Evolutionary conservation across 2,888 invertebrate species (phyloP), one percentile per base, ranked within the genome.

Genomic region (Platerodrilus igneus): DNA sequence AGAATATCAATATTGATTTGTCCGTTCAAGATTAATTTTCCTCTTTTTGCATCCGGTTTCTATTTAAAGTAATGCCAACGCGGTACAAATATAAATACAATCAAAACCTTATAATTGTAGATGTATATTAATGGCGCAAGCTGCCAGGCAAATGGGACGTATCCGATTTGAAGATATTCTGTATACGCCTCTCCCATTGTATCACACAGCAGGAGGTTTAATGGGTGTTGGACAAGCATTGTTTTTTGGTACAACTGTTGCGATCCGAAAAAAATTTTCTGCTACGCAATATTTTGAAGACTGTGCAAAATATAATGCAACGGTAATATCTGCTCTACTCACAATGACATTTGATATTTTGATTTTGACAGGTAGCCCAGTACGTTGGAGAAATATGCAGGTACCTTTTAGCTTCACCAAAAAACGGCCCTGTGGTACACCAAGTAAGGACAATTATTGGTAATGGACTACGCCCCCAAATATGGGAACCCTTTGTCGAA

Each of bases 241-340:
- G 20, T 69, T 82, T 35, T 80, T 75, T 69, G 95, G 95, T 27
- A 76, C 81, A 20, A 81, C 90, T 1, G 79, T 89, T 32, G 91
- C 86, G 7, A 68, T 99, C 39, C 73, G 91, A 19, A 76, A 77
- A 53, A 94, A 94, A 69, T 99, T 99, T 72, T 95, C 95, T 0
- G 96, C 93, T 1, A 83, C 86, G 36, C 83, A 86, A 61, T 97
- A 92, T 69, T 97, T 94, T 93, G 78, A 77, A 9, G 96, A 97
- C 63, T 96, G 95, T 67, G 79, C 84, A 55, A 84, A 85, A 60
- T 83, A 90, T 64, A 78, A 88, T 19, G 94, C 92, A 70, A 94
- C 94, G 52, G 94, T 91, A 68, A 69, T n/a, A n/a, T n/a, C n/a
- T n/a, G n/a, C n/a, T n/a, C n/a, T n/a, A n/a, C n/a, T n/a, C n/a